Percentiles rank a stretch among this genome's conserved stretches.
phyloP scores from a whole-genome alignment of 2,888 invertebrate species.

The Clunio marinus region DNA sequence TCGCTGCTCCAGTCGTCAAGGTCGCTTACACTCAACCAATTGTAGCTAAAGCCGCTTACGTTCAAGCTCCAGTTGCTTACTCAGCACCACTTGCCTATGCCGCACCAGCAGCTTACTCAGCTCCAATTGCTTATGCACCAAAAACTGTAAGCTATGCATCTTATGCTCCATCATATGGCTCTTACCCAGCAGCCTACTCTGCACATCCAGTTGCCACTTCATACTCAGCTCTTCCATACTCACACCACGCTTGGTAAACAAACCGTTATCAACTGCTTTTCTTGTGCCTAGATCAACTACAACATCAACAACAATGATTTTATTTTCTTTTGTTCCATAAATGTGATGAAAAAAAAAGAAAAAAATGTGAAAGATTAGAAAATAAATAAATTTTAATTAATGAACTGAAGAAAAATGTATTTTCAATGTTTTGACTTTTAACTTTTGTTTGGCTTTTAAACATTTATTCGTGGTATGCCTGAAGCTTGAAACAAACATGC shows the following conservation, averaged over 20 bases:
- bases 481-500: background rate
- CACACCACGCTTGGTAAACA: constrained; percentile 14
- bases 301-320: background rate
- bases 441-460: too few relatives aligned
- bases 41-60: background rate
- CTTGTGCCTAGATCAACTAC: background rate
- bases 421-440: background rate
- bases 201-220: background rate
- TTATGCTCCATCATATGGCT: background rate
- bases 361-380: constrained; percentile 29
- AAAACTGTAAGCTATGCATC: background rate
- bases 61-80: background rate
- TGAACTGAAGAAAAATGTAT: constrained; percentile 14
- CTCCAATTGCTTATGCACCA: constrained; percentile 23
- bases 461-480: too few relatives aligned
- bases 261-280: background rate
- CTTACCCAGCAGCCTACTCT: background rate
- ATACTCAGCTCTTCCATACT: background rate
- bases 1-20: constrained; percentile 6
- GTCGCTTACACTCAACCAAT: background rate
- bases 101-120: background rate
- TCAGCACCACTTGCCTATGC: background rate
- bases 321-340: constrained; percentile 10
- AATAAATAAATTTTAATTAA: constrained; percentile 24
- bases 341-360: constrained; percentile 14